phyloP scores from a whole-genome alignment of 2,888 invertebrate species.

The Parnassius orleans region DNA sequence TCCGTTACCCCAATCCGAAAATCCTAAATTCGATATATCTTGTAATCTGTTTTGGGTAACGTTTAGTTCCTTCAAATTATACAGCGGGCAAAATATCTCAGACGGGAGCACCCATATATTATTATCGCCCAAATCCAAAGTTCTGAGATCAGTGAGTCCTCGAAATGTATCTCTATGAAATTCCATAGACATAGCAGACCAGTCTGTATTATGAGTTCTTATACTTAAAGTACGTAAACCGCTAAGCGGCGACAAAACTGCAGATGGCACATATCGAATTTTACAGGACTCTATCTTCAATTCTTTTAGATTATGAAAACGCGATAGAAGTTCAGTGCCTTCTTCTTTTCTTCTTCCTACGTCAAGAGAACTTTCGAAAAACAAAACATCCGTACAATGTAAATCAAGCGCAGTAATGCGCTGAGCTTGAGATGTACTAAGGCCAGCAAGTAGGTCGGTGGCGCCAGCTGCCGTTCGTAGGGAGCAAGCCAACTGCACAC shows the following conservation, averaged over 20 bases:
- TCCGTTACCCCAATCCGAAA: slow-evolving; percentile 86
- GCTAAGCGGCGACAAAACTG: slow-evolving; percentile 84
- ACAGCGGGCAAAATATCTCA: slow-evolving; percentile 87
- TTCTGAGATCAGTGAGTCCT: slow-evolving; percentile 84
- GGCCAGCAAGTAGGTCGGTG: slow-evolving; percentile 82
- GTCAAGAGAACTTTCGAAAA: slow-evolving; percentile 86
- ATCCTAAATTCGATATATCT: slow-evolving; percentile 87
- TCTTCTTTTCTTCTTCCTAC: slow-evolving; percentile 77
- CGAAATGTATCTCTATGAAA: slow-evolving; percentile 86
- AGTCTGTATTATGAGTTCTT: slow-evolving; percentile 88
- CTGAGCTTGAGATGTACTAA: slow-evolving; percentile 84
- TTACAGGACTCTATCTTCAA: slow-evolving; percentile 88
- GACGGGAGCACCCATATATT: slow-evolving; percentile 88
- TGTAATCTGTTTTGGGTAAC: slow-evolving; percentile 89
- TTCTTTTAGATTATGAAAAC: slow-evolving; percentile 84
- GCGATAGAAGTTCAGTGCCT: slow-evolving; percentile 80
- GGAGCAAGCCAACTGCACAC: slow-evolving; percentile 83
- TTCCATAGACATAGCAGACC: slow-evolving; percentile 89
- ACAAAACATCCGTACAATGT: slow-evolving; percentile 86
- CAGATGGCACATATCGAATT: slow-evolving; percentile 86
- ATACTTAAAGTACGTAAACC: slow-evolving; percentile 85
- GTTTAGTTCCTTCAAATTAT: slow-evolving; percentile 85
- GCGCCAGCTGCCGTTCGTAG: slow-evolving; percentile 84
- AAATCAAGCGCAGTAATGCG: slow-evolving; percentile 84
- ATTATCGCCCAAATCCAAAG: slow-evolving; percentile 87